Conservation (phyloP, 2,888 invertebrate genomes). For the Tachina fera region DNA sequence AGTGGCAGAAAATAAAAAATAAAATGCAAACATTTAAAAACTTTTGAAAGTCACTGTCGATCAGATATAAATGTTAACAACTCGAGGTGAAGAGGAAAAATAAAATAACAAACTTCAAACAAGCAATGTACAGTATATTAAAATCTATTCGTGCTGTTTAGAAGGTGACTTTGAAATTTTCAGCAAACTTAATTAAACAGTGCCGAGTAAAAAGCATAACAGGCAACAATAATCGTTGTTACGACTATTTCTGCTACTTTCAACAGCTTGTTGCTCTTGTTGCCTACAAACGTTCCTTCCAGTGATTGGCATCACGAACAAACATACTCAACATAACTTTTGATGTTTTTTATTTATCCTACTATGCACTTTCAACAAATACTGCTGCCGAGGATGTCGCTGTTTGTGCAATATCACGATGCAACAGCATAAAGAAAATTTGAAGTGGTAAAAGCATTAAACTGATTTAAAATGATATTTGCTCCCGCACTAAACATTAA, state of each 20-base stretch:
- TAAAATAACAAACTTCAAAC: constrained; percentile 30
- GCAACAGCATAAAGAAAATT: constrained; percentile 49
- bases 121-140: constrained; percentile 9
- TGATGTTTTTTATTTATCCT: constrained; percentile 25
- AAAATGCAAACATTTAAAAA: constrained; percentile 27
- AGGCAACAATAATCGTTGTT: constrained; percentile 1
- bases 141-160: constrained; percentile 23
- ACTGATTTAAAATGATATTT: constrained; percentile 74
- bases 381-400: constrained; percentile 34
- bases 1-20: constrained; percentile 29
- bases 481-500: constrained; percentile 73
- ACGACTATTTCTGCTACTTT: constrained; percentile 44
- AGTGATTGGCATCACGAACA: constrained; percentile 74
- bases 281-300: constrained; percentile 66
- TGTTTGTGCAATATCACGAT: constrained; percentile 58
- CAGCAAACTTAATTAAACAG: constrained; percentile 35
- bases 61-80: constrained; percentile 63
- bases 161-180: constrained; percentile 60
- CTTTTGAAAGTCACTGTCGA: constrained; percentile 69
- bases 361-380: constrained; percentile 37
- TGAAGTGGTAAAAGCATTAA: constrained; percentile 65
- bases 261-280: constrained; percentile 52
- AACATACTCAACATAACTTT: constrained; percentile 68
- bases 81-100: constrained; percentile 15
- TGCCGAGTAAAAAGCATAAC: constrained; percentile 18